Conservation (phyloP, 2,888 invertebrate species). For the Microplitis deprimator region DNA sequence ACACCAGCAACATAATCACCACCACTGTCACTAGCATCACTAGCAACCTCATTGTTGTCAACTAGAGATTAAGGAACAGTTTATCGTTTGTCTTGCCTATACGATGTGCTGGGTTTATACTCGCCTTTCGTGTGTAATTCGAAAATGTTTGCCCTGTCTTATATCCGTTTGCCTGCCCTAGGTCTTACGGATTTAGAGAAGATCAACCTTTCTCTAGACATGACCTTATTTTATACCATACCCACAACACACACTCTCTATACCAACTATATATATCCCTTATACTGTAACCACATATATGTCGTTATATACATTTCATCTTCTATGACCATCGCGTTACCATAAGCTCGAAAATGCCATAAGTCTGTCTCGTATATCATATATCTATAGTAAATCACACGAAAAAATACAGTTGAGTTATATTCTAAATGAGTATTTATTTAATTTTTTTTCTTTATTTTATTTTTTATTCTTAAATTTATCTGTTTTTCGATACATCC, state of each 20-base stretch:
- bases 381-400: too few species aligned
- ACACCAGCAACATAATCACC: not conserved
- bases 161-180: not conserved
- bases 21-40: not conserved
- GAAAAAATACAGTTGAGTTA: not conserved
- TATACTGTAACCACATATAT: not conserved
- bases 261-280: not conserved
- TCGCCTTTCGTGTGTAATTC: conserved; percentile 35
- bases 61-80: conserved; percentile 35
- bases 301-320: conserved; percentile 12
- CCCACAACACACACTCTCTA: not conserved
- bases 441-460: not conserved
- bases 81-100: conserved; percentile 33
- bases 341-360: conserved; percentile 29
- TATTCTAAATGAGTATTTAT: not conserved
- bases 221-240: conserved; percentile 29
- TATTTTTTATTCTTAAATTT: not conserved
- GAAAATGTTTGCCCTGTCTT: conserved; percentile 35
- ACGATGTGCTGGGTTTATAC: conserved; percentile 36
- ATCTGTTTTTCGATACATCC: not conserved
- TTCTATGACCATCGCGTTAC: not conserved
- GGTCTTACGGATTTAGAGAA: conserved; percentile 32
- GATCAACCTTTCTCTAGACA: conserved; percentile 30
- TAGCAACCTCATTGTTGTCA: conserved; percentile 33
- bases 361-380: conserved; percentile 28